Percentiles rank a stretch among this genome's conserved stretches.
Conservation (phyloP, 2,113 vertebrate genomes). For the Micromys minutus region DNA sequence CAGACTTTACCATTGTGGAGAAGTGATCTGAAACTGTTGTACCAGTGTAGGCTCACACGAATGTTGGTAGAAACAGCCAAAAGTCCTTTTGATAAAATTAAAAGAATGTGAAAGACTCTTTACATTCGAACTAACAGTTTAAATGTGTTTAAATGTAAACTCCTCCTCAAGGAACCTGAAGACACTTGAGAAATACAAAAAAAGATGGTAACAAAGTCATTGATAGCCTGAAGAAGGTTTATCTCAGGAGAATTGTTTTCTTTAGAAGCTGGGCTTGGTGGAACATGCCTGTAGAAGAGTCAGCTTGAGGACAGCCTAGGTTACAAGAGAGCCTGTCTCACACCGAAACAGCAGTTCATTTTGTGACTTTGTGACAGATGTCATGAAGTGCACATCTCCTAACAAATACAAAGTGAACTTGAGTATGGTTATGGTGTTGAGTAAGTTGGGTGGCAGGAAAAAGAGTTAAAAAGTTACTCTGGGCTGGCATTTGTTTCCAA, state of each 20-base stretch:
- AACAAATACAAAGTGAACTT: not conserved
- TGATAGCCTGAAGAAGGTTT: slow-evolving; percentile 72
- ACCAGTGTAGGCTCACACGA: not conserved
- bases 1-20: no score
- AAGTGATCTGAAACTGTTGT: not conserved
- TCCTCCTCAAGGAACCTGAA: not conserved
- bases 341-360: no score
- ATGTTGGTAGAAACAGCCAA: not conserved
- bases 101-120: not conserved
- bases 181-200: slow-evolving; percentile 2
- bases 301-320: not conserved
- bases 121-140: not conserved
- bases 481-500: not conserved
- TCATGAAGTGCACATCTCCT: not conserved
- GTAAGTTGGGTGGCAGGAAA: not conserved
- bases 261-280: slow-evolving; percentile 39
- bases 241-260: slow-evolving; percentile 82
- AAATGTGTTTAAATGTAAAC: slow-evolving; percentile 77
- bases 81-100: not conserved
- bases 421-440: not conserved
- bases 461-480: not conserved
- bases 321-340: not conserved
- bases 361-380: not conserved
- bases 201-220: not conserved
- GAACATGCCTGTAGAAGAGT: not conserved